A percentile compares a stretch with the other conserved stretches of the same genome.
Conservation (phyloP, 2,113 vertebrate species). For the Oncorhynchus clarkii region DNA sequence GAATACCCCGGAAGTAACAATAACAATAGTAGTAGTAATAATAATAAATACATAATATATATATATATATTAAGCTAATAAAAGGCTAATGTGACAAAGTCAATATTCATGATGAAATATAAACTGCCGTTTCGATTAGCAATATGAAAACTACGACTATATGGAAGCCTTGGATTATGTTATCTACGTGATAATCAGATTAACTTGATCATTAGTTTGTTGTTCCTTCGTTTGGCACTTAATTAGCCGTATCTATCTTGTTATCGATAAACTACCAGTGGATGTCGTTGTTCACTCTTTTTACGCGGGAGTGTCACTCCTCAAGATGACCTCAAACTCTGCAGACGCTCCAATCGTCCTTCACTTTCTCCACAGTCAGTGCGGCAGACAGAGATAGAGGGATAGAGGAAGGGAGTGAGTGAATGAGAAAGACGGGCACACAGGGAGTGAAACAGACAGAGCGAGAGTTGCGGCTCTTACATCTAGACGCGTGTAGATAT, state of each 20-base stretch:
- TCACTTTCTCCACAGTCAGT: slow-evolving; percentile 61
- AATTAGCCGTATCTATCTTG: neutral
- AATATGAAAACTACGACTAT: no score
- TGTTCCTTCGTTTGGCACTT: no score
- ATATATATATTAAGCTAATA: neutral
- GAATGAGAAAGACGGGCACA: slow-evolving; percentile 15
- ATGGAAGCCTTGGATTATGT: neutral
- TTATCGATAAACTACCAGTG: slow-evolving; percentile 70
- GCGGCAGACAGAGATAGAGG: slow-evolving; percentile 2
- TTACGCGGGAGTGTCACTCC: slow-evolving; percentile 63
- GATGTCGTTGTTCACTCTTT: slow-evolving; percentile 80
- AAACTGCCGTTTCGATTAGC: no score
- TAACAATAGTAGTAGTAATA: no score
- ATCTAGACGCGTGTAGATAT: slow-evolving; percentile 44
- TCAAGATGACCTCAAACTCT: slow-evolving; percentile 68
- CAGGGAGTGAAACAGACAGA: slow-evolving; percentile 62
- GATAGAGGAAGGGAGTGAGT: slow-evolving; percentile 20
- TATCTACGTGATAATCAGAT: neutral
- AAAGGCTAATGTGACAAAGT: neutral
- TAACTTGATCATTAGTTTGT: neutral
- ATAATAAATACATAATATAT: neutral
- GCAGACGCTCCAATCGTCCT: slow-evolving; percentile 67
- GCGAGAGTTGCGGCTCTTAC: slow-evolving; percentile 56
- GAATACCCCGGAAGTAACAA: no score
- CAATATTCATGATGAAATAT: no score